Percentiles rank a stretch among this genome's conserved stretches.
Evolutionary conservation across 2,113 vertebrate species (phyloP).

Genomic region (Halcyon senegalensis): DNA sequence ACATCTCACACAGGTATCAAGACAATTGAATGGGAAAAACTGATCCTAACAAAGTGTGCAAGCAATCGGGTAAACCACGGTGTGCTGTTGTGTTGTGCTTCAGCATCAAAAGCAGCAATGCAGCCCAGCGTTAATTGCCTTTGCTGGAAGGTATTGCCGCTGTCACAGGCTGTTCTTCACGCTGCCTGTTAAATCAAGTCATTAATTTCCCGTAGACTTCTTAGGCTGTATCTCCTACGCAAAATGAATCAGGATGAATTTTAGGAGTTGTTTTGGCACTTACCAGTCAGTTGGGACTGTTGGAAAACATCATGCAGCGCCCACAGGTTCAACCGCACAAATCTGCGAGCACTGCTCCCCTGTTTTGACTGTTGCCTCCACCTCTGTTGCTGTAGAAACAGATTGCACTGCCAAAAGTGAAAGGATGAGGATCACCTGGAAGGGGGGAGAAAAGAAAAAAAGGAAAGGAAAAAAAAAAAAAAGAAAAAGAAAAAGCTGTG

Average conservation of each 20-base stretch:
- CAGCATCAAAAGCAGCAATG: neutral
- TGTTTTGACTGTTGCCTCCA: neutral
- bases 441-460: too few species aligned
- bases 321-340: neutral
- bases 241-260: neutral
- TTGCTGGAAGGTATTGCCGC: neutral
- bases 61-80: neutral
- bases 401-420: neutral
- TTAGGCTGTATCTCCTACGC: neutral
- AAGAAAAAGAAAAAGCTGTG: too few species aligned
- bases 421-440: neutral
- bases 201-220: neutral
- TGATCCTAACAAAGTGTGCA: neutral
- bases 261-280: neutral
- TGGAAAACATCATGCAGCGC: neutral
- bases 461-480: too few species aligned
- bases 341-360: neutral
- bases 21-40: neutral
- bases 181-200: neutral
- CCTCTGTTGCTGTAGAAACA: slow-evolving; percentile 11
- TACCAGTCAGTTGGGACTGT: neutral
- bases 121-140: neutral
- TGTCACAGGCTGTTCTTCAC: neutral
- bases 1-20: neutral
- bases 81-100: neutral